phyloP scores from a whole-genome alignment of 1,140 invertebrate species.

The Drosophila azteca region DNA sequence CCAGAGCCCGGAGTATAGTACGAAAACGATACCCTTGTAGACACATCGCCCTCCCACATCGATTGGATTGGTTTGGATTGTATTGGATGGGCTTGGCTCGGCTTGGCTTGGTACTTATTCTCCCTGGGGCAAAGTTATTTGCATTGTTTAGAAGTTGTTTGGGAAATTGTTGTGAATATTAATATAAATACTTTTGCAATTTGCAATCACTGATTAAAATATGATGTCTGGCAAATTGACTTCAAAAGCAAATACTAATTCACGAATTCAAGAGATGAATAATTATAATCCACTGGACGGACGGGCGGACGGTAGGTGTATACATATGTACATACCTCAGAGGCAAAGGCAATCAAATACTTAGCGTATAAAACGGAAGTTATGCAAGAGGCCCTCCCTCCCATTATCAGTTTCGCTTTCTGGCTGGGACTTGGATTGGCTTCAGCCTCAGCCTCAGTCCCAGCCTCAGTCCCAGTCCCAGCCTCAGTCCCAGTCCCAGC shows the following conservation, averaged over 20 bases:
- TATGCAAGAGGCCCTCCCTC: neutral
- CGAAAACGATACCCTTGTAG: neutral
- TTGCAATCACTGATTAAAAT: conserved; percentile 31
- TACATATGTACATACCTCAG: neutral
- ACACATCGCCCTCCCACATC: neutral
- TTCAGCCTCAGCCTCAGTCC: too few relatives aligned
- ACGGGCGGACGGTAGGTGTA: neutral
- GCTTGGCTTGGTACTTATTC: neutral
- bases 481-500: too few relatives aligned
- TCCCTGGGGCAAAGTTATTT: conserved; percentile 38
- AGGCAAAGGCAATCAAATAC: neutral
- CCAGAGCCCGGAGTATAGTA: too few relatives aligned
- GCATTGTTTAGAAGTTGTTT: conserved; percentile 32
- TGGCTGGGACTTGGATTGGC: conserved; percentile 5
- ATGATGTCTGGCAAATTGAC: conserved; percentile 6
- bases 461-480: too few relatives aligned
- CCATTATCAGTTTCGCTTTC: conserved; percentile 21
- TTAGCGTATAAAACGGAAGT: conserved; percentile 11
- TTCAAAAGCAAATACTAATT: conserved; percentile 1
- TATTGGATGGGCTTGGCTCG: neutral
- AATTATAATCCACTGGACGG: neutral
- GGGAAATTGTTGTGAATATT: conserved; percentile 44
- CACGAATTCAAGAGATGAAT: conserved; percentile 4
- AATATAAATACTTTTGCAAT: conserved; percentile 20
- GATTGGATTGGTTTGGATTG: neutral